Evolutionary conservation across 2,113 vertebrate genomes (phyloP).

Genomic region (Xenotilapia caudafasciata): DNA sequence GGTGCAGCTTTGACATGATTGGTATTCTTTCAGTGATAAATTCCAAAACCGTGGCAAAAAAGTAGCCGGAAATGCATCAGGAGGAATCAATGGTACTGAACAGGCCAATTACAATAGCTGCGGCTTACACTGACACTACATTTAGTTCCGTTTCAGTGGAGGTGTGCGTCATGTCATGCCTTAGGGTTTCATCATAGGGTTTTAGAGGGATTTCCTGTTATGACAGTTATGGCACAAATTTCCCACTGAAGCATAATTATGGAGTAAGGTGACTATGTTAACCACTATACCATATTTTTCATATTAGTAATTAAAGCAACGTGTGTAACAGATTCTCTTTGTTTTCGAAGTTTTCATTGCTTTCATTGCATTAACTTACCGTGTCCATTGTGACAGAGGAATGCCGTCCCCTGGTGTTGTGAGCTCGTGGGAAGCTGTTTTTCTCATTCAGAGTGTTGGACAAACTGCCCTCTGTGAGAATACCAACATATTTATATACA

Average conservation of each 20-base stretch:
- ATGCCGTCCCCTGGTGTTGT: constrained; percentile 85
- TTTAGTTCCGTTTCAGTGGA: background rate
- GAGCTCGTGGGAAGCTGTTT: constrained; percentile 86
- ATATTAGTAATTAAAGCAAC: background rate
- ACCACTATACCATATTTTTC: background rate
- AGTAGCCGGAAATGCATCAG: background rate
- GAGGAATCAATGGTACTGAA: background rate
- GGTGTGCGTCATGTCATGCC: background rate
- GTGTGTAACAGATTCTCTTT: background rate
- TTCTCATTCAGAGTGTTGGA: constrained; percentile 97
- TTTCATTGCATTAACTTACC: constrained; percentile 57
- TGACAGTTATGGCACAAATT: background rate
- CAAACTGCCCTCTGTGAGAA: constrained; percentile 87
- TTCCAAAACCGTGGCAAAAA: background rate
- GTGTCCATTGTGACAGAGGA: constrained; percentile 81
- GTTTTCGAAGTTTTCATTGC: background rate
- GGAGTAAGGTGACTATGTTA: background rate
- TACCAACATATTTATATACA: background rate
- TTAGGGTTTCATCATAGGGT: background rate
- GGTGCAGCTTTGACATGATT: background rate
- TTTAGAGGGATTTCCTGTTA: background rate
- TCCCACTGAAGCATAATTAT: background rate
- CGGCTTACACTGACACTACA: background rate
- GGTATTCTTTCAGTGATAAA: background rate
- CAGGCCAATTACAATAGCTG: background rate